Conservation (phyloP, 2,113 vertebrate species). For the Eudyptes chrysolophus region DNA sequence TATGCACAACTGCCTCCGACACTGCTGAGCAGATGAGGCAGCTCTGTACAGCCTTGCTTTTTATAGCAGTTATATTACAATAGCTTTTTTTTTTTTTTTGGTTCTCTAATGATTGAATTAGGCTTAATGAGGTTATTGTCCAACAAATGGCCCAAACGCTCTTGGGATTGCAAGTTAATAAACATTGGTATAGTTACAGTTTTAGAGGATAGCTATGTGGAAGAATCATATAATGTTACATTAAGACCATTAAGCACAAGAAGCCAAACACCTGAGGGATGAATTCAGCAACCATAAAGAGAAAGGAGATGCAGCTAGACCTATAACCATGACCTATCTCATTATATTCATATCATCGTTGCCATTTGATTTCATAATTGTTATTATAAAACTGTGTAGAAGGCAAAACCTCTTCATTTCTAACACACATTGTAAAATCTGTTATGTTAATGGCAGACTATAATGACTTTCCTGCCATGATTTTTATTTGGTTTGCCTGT, state of each 20-base stretch:
- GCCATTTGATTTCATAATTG: background rate
- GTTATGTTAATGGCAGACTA: background rate
- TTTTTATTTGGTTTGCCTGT: constrained; percentile 11
- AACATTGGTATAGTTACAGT: background rate
- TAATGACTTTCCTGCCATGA: background rate
- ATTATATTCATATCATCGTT: background rate
- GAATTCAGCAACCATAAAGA: background rate
- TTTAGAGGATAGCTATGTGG: background rate
- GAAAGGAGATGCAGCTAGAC: background rate
- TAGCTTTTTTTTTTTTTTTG: background rate
- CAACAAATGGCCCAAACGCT: background rate
- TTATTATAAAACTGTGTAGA: background rate
- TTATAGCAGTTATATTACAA: background rate
- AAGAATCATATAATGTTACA: background rate
- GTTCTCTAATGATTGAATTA: background rate
- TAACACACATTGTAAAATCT: background rate
- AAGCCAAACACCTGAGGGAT: background rate
- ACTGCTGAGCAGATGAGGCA: background rate
- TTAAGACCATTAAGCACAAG: background rate
- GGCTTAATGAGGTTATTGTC: background rate
- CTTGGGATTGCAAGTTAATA: background rate
- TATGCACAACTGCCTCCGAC: background rate
- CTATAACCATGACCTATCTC: background rate
- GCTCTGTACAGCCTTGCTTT: background rate
- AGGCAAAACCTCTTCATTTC: background rate